A percentile compares a stretch with the other conserved stretches of the same genome.
These are phyloP conservation scores for Balearica regulorum DNA, from an alignment of 2,797 vertebrate species.

Conservation along the genomic window DNA sequence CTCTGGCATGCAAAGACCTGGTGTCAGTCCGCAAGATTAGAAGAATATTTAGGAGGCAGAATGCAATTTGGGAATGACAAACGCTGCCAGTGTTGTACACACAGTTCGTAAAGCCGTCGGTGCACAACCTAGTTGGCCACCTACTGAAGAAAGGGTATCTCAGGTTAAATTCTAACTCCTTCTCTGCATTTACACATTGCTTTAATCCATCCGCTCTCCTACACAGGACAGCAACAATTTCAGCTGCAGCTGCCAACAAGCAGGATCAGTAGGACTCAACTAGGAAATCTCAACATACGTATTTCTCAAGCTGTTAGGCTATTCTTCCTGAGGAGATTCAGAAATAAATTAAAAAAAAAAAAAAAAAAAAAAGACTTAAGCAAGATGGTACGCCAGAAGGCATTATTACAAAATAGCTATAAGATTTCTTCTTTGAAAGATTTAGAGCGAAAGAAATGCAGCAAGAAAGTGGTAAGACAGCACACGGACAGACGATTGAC, in stretches of 20 bases:
- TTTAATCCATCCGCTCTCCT: conserved; percentile 36
- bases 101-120: background rate
- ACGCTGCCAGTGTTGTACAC: background rate
- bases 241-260: conserved; percentile 43
- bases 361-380: background rate
- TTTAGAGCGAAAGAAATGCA: background rate
- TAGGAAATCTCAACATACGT: conserved; percentile 31
- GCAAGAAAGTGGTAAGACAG: background rate
- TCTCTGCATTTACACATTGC: background rate
- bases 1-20: background rate
- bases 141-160: background rate
- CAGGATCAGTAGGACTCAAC: conserved; percentile 40
- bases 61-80: conserved; percentile 1
- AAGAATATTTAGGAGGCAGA: background rate
- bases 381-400: conserved; percentile 24
- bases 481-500: background rate
- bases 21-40: conserved; percentile 29
- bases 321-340: conserved; percentile 14
- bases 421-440: conserved; percentile 9
- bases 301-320: conserved; percentile 45
- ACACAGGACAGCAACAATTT: conserved; percentile 19
- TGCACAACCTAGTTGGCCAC: background rate
- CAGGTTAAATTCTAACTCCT: conserved; percentile 14
- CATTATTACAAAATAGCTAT: conserved; percentile 21
- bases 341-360: conserved; percentile 1